Base-by-base conservation (phyloP, 2,888 invertebrate genomes). In the Subacronicta megacephala region DNA sequence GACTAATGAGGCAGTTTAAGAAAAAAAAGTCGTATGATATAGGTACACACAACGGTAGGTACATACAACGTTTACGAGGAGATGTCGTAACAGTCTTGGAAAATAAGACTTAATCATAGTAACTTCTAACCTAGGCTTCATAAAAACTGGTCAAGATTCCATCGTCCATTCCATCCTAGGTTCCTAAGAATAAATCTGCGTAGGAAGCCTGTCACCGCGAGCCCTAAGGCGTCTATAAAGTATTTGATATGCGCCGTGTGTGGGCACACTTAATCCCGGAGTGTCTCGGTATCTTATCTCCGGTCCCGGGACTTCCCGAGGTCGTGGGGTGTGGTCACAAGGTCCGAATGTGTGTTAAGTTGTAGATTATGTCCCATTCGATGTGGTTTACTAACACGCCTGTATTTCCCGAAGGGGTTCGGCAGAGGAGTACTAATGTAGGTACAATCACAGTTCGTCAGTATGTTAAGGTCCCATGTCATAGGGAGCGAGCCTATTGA, bases 201-300 rank as follows among this genome's bases (percentile, higher is more conserved):
- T 33, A 55, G 52, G 37, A 50, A 41, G 31, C 42, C 36, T 52
- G 67, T 71, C 64, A 63, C 9, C 42, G 29, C 16, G 37, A 37
- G 44, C 53, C 59, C 26, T 33, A 3, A 36, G 51, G 13, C 55
- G 42, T 55, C 57, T 40, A 64, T 70, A 62, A 56, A 67, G 55
- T 60, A 60, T 66, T 62, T 64, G 65, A 54, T 61, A 67, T 58
- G 53, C 73, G 42, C 17, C 47, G 71, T 67, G 73, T 74, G 73
- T 75, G 68, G 68, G 45, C 54, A 29, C 42, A 56, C 56, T 58
- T 75, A 75, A 74, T 75, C 62, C 67, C 35, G 13, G 57, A 15
- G 7, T 43, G 70, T 57, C 41, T 31, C 38, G 52, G 29, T 68
- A 59, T 55, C 75, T 74, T 74, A 74, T 74, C 72, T 68, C 41